phyloP scores from a whole-genome alignment of 2,888 invertebrate species.

The Timandra comae region DNA sequence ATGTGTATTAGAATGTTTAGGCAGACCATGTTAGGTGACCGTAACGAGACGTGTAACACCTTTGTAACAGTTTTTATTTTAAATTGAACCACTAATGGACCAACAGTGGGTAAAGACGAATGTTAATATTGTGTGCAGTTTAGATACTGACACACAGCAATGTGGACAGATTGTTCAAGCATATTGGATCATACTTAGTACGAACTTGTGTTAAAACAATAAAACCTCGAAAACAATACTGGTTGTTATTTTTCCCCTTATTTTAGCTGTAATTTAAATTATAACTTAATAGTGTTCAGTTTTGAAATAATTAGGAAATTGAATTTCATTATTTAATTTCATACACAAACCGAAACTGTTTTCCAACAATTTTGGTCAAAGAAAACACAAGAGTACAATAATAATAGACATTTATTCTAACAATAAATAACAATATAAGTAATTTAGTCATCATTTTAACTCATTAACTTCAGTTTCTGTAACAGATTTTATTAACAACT shows the following conservation, averaged over 20 bases:
- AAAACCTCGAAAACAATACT: slow-evolving; percentile 53
- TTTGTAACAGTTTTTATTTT: slow-evolving; percentile 47
- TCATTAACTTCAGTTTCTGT: too few species aligned
- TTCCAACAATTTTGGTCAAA: too few species aligned
- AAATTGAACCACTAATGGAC: slow-evolving; percentile 64
- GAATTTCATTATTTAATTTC: too few species aligned
- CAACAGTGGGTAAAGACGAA: slow-evolving; percentile 51
- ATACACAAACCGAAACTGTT: too few species aligned
- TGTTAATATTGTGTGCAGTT: slow-evolving; percentile 35
- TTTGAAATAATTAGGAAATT: too few species aligned
- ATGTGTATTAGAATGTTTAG: slow-evolving; percentile 67
- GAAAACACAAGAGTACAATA: background rate
- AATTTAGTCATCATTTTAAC: too few species aligned
- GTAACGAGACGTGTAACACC: slow-evolving; percentile 45
- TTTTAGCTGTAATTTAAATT: background rate
- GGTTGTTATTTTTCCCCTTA: slow-evolving; percentile 54
- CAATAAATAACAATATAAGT: slow-evolving; percentile 20
- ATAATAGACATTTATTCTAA: slow-evolving; percentile 6
- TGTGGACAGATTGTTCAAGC: slow-evolving; percentile 63
- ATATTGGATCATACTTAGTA: slow-evolving; percentile 68
- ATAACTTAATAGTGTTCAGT: too few species aligned
- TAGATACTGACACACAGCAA: slow-evolving; percentile 39
- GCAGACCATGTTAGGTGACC: slow-evolving; percentile 31
- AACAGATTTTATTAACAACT: slow-evolving; percentile 60
- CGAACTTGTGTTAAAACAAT: slow-evolving; percentile 72